Evolutionary conservation across 2,888 invertebrate genomes (phyloP).

Genomic region (Halictus ligatus): DNA sequence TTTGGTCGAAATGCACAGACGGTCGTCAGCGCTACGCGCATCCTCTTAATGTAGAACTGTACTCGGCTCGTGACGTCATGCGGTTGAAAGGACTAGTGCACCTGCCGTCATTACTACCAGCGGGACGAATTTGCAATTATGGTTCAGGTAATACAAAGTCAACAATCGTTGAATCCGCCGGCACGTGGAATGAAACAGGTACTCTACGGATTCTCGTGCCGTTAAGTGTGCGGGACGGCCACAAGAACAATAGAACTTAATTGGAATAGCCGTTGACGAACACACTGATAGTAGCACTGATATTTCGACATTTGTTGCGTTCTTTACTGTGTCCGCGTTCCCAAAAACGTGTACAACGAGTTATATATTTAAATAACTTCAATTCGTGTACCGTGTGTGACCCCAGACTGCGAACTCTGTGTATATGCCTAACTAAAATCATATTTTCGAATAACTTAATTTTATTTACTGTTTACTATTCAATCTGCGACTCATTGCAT

Average conservation of each 20-base stretch:
- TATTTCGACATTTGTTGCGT: not conserved
- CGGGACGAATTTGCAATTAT: conserved; percentile 31
- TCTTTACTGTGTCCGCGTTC: not conserved
- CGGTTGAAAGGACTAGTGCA: conserved; percentile 35
- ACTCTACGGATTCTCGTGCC: not conserved
- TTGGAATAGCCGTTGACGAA: not conserved
- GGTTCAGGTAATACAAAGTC: conserved; percentile 2
- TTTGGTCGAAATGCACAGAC: conserved; percentile 39
- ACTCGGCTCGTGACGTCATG: conserved; percentile 46
- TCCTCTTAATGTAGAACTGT: conserved; percentile 25
- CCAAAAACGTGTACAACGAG: not conserved
- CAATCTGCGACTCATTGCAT: too few species aligned
- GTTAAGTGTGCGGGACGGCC: conserved; percentile 10
- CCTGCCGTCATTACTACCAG: conserved; percentile 31
- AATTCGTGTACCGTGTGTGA: not conserved
- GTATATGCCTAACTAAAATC: not conserved
- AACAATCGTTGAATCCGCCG: not conserved
- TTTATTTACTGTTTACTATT: not conserved
- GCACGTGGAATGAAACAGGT: not conserved
- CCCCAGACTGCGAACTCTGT: not conserved
- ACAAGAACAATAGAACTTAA: conserved; percentile 9
- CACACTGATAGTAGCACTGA: not conserved
- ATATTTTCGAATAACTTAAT: too few species aligned
- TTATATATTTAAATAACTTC: not conserved
- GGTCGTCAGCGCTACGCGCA: conserved; percentile 38